A percentile compares a stretch with the other conserved stretches of the same genome.
phyloP scores from a whole-genome alignment of 1,140 invertebrate genomes.

The Heliconius eleuchia region DNA sequence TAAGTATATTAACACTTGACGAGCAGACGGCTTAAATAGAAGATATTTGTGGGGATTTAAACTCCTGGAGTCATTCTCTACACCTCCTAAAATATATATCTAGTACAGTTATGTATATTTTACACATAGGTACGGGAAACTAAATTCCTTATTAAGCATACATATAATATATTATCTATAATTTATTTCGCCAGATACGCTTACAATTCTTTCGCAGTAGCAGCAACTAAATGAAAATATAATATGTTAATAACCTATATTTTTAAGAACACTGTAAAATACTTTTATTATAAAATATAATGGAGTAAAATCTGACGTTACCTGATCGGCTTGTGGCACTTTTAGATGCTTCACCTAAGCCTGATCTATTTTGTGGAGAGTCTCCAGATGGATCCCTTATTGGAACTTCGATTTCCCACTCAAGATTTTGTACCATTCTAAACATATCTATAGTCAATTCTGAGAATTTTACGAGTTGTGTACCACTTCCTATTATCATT shows the following conservation, averaged over 20 bases:
- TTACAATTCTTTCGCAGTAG: not conserved
- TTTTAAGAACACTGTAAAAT: not conserved
- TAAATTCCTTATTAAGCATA: not conserved
- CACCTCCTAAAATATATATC: conserved; percentile 75
- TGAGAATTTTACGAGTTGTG: conserved; percentile 98
- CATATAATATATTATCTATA: not conserved
- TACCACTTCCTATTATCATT: conserved; percentile 95
- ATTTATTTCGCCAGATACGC: not conserved
- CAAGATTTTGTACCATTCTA: conserved; percentile 96
- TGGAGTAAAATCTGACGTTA: not conserved
- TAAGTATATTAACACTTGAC: conserved; percentile 96
- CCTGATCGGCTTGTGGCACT: not conserved
- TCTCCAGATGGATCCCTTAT: conserved; percentile 84
- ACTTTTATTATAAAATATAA: not conserved
- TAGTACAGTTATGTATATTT: not conserved
- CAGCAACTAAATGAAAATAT: not conserved
- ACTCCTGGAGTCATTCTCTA: conserved; percentile 83
- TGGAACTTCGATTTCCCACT: conserved; percentile 88
- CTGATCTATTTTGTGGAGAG: conserved; percentile 88
- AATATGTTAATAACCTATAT: not conserved
- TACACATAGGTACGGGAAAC: not conserved
- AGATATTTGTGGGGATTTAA: conserved; percentile 99
- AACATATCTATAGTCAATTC: conserved; percentile 99
- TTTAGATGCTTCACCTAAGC: conserved; percentile 66
- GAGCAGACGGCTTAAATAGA: conserved; percentile 96